Percentiles rank a stretch among this genome's conserved stretches.
Conservation (phyloP, 1,140 invertebrate species). For the Acromyrmex charruanus region DNA sequence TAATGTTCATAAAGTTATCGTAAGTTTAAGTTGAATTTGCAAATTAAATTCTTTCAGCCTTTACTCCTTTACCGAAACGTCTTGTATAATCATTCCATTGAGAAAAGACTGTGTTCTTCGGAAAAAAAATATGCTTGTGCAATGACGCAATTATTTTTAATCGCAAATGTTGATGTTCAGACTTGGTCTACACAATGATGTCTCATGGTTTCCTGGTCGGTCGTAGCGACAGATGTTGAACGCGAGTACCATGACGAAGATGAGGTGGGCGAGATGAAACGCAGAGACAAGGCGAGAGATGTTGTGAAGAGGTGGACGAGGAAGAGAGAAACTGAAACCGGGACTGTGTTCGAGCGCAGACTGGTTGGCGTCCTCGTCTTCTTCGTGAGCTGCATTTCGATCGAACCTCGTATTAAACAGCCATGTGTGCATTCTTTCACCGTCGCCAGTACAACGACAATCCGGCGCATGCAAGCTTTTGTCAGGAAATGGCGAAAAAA, state of each 20-base stretch:
- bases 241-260: constrained; percentile 51
- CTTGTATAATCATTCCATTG: constrained; percentile 19
- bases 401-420: constrained; percentile 72
- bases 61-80: not conserved
- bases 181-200: constrained; percentile 49
- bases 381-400: constrained; percentile 75
- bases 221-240: constrained; percentile 63
- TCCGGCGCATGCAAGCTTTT: constrained; percentile 54
- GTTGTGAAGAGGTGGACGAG: constrained; percentile 38
- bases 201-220: constrained; percentile 61
- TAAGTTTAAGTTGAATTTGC: not conserved
- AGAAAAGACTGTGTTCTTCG: not conserved
- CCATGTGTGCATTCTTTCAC: constrained; percentile 74
- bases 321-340: constrained; percentile 56
- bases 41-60: not conserved
- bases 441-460: constrained; percentile 65
- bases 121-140: not conserved
- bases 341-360: constrained; percentile 69
- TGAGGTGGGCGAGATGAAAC: constrained; percentile 42
- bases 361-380: constrained; percentile 80
- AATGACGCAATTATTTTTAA: constrained; percentile 13
- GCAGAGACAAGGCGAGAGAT: not conserved
- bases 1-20: not conserved
- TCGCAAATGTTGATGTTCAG: constrained; percentile 43
- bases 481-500: not conserved